A percentile compares a stretch with the other conserved stretches of the same genome.
Conservation (phyloP, 2,888 invertebrate species). For the Oeneis ivallda region DNA sequence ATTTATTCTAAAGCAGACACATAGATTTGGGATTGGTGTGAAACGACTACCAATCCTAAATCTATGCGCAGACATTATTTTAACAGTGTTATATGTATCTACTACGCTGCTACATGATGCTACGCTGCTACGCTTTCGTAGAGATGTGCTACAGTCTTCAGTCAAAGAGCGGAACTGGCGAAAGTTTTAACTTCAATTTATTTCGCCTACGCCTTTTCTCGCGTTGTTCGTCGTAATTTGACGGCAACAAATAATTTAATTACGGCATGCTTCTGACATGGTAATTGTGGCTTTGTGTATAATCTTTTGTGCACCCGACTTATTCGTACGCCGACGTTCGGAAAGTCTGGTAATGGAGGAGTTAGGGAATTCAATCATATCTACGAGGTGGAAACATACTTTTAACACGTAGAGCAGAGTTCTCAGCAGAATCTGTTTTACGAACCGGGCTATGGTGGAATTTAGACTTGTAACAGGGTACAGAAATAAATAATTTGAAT, state of each 20-base stretch:
- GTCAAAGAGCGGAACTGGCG: constrained; percentile 43
- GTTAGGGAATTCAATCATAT: constrained; percentile 11
- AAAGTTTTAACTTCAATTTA: constrained; percentile 50
- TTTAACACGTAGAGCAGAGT: no score
- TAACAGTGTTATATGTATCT: no score
- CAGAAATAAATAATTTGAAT: no score
- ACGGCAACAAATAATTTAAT: constrained; percentile 59
- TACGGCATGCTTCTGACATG: constrained; percentile 54
- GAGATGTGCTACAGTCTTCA: not conserved
- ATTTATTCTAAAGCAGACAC: no score
- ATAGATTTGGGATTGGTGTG: no score
- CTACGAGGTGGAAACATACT: not conserved
- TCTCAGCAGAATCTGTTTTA: no score
- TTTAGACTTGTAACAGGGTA: no score
- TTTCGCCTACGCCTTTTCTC: constrained; percentile 41
- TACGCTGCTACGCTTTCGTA: no score
- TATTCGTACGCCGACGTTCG: not conserved
- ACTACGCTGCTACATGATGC: no score
- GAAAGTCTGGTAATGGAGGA: not conserved
- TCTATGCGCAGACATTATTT: no score
- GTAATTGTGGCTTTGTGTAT: constrained; percentile 40
- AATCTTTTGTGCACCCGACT: constrained; percentile 32
- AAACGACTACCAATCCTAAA: no score
- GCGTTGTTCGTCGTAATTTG: constrained; percentile 53
- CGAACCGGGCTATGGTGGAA: no score